Conservation (phyloP, 2,888 invertebrate genomes). For the Hartigia nigra region DNA sequence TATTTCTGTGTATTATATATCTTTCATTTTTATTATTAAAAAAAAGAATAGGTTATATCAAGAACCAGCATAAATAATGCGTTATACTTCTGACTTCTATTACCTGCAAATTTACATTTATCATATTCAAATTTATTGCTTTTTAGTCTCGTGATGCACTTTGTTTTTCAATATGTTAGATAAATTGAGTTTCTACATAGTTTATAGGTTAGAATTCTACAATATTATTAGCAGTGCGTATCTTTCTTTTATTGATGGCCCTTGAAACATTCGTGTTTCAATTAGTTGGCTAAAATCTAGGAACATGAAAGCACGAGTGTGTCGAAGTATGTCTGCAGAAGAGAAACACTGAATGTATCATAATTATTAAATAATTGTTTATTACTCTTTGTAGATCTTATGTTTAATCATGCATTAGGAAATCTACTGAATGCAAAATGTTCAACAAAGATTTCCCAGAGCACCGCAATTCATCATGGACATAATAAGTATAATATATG, state of each 20-base stretch:
- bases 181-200: background rate
- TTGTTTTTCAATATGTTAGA: background rate
- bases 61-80: background rate
- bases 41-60: background rate
- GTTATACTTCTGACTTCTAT: background rate
- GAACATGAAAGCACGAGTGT: background rate
- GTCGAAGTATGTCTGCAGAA: background rate
- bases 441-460: conserved; percentile 30
- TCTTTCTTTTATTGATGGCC: background rate
- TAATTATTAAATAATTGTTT: background rate
- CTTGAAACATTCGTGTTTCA: background rate
- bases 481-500: conserved; percentile 6
- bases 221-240: background rate
- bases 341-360: background rate
- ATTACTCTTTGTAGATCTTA: background rate
- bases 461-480: conserved; percentile 16
- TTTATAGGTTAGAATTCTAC: background rate
- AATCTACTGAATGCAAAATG: conserved; percentile 11
- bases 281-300: no score
- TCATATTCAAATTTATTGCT: background rate
- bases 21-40: background rate
- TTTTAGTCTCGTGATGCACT: background rate
- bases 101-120: background rate
- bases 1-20: background rate
- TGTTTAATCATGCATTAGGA: background rate